Evolutionary conservation across 2,113 vertebrate species (phyloP), one percentile per base, ranked within the genome.

Genomic region (Cathartes aura): DNA sequence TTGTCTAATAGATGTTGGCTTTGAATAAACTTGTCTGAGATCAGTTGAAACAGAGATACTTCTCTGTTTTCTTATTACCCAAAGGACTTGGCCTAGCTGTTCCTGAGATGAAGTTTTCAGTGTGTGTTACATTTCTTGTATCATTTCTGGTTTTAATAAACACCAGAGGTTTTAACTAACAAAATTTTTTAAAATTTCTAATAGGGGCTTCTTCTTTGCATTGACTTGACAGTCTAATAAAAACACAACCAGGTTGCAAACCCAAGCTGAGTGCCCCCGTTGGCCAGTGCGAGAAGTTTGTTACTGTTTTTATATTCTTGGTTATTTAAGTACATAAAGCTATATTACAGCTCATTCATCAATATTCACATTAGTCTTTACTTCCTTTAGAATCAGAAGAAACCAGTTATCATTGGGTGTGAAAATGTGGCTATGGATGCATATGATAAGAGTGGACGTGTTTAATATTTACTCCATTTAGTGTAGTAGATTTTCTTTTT

Each of bases 91-190:
- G 80, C 76, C 53, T 27, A 82, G 64, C 81, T 95, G n/a, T 76
- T 95, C 84, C 78, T 60, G 70, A 95, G 74, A 76, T 84, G 40
- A 79, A 93, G 55, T 90, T 92, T 97, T 95, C 56, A 66, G 83
- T 38, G 50, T 91, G 12, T 78, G 15, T 94, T 92, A 11, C 45
- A 74, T 94, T 73, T 89, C 66, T 91, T 22, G n/a, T 89, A 50
- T 45, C 3, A 32, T 72, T 96, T 91, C 53, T 88, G 67, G 60
- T 89, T 96, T 96, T 91, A 87, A 94, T 86, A 93, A 95, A 96
- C n/a, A 47, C 48, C 4, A 18, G 43, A 82, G 47, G 32, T 43
- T 93, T 93, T 89, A 82, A 94, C 68, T 76, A 93, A 52, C 13
- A 81, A 80, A 53, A 32, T 8, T 8, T 34, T 52, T 70, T 30